A percentile compares a stretch with the other conserved stretches of the same genome.
Evolutionary conservation across 2,113 vertebrate species (phyloP).

Genomic region (Casuarius casuarius): DNA sequence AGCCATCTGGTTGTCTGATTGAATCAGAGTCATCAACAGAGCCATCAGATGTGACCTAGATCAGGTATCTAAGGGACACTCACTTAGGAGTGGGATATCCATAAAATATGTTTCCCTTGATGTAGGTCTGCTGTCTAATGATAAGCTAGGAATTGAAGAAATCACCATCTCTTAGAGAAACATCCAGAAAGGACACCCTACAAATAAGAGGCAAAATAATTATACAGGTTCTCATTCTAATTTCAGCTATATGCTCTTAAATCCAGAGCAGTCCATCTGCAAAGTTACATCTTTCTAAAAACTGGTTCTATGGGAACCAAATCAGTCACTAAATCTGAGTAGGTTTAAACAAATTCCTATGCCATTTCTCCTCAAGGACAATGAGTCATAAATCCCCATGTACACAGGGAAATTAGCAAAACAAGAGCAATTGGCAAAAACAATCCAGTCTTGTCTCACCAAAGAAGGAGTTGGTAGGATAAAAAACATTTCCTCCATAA

Average conservation of each 20-base stretch:
- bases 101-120: conserved; percentile 48
- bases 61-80: conserved; percentile 35
- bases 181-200: conserved; percentile 15
- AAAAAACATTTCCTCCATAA: neutral
- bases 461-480: neutral
- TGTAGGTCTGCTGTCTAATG: conserved; percentile 16
- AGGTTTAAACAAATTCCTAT: conserved; percentile 53
- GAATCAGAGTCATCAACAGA: conserved; percentile 57
- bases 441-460: conserved; percentile 27
- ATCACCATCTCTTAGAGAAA: neutral
- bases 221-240: neutral
- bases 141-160: conserved; percentile 27
- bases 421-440: conserved; percentile 52
- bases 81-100: neutral
- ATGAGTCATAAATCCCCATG: conserved; percentile 58
- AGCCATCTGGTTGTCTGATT: conserved; percentile 62
- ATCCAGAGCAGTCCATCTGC: neutral
- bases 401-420: conserved; percentile 54
- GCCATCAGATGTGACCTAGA: conserved; percentile 46
- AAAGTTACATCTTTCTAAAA: conserved; percentile 25
- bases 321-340: conserved; percentile 38
- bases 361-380: conserved; percentile 53
- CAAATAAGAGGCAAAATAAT: neutral
- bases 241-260: conserved; percentile 24
- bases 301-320: conserved; percentile 40